These are phyloP conservation scores for Pogonus chalceus DNA, from an alignment of 1,140 invertebrate genomes.

Conservation along the genomic window DNA sequence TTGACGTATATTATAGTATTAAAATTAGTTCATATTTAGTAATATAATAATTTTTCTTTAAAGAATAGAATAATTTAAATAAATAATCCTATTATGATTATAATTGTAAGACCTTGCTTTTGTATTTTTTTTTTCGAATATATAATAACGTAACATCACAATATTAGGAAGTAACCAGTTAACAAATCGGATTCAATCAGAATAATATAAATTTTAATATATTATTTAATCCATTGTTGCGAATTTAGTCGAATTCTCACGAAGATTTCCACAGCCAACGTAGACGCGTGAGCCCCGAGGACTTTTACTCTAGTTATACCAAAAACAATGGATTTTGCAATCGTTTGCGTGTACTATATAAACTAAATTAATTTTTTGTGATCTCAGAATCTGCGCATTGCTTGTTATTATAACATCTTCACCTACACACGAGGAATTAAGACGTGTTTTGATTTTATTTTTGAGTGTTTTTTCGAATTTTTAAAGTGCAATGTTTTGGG, in stretches of 20 bases:
- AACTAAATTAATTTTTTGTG: conserved; percentile 6
- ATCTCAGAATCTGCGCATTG: neutral
- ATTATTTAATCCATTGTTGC: conserved; percentile 6
- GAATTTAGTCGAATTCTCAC: conserved; percentile 1
- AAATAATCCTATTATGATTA: too few species aligned
- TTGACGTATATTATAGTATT: too few species aligned
- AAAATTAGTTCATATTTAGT: too few species aligned
- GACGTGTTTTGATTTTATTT: neutral
- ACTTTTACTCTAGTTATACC: conserved; percentile 4
- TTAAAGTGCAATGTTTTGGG: neutral
- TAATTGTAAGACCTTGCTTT: too few species aligned
- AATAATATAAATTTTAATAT: neutral
- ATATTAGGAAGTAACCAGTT: too few species aligned
- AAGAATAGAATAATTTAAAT: too few species aligned
- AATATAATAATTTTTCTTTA: too few species aligned
- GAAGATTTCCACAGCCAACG: neutral
- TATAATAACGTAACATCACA: too few species aligned
- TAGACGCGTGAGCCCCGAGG: neutral
- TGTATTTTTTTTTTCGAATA: too few species aligned
- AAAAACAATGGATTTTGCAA: conserved; percentile 2
- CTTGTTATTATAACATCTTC: neutral
- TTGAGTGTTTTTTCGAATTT: neutral
- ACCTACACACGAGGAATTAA: neutral
- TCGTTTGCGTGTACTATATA: neutral
- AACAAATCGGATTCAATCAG: too few species aligned